Evolutionary conservation across 2,113 vertebrate species (phyloP).

Genomic region (Lynx canadensis): DNA sequence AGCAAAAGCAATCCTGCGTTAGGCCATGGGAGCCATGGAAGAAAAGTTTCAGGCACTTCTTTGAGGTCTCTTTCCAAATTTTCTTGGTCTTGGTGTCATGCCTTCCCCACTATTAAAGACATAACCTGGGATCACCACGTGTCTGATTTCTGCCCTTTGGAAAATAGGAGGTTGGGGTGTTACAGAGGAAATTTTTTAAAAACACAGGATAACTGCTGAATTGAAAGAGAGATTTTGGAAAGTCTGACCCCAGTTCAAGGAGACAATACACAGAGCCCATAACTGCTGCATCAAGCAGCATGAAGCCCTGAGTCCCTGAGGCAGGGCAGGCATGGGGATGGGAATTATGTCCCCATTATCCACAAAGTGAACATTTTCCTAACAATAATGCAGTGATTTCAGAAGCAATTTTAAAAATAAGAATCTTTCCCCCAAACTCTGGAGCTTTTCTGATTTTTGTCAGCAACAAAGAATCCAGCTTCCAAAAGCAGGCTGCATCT

Average conservation of each 20-base stretch:
- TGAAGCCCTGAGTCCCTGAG: not conserved
- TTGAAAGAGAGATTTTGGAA: not conserved
- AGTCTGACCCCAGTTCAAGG: not conserved
- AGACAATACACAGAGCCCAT: not conserved
- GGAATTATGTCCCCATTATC: slow-evolving; percentile 35
- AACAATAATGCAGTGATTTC: slow-evolving; percentile 58
- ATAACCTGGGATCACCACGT: not conserved
- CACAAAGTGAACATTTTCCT: slow-evolving; percentile 50
- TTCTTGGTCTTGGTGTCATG: not conserved
- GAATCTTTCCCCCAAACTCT: slow-evolving; percentile 57
- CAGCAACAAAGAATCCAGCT: slow-evolving; percentile 64
- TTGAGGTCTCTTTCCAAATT: not conserved
- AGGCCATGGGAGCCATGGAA: not conserved
- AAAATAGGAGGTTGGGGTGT: not conserved
- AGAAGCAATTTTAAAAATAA: slow-evolving; percentile 70
- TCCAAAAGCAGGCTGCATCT: slow-evolving; percentile 69
- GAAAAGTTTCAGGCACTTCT: not conserved
- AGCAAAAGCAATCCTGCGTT: not conserved
- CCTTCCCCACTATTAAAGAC: not conserved
- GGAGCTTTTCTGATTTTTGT: slow-evolving; percentile 76
- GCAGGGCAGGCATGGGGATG: not conserved
- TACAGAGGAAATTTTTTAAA: not conserved
- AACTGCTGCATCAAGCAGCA: not conserved
- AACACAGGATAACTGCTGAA: not conserved
- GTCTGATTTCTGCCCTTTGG: not conserved